Conservation (phyloP, 2,888 invertebrate species). For the Drosophila paramelanica region DNA sequence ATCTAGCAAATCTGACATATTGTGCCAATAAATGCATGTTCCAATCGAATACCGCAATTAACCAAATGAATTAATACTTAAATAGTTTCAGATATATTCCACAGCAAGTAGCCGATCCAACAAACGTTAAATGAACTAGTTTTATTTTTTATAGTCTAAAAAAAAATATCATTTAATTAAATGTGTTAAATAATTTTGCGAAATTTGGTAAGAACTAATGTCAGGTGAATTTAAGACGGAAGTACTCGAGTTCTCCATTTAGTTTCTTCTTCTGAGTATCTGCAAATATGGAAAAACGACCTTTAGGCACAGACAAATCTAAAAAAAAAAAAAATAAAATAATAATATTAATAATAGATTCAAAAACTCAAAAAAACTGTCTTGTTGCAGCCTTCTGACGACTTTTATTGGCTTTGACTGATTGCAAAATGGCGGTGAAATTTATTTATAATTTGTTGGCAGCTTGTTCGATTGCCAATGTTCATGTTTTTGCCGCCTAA, state of each 20-base stretch:
- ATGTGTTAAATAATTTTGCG: slow-evolving; percentile 39
- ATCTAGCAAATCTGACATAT: slow-evolving; percentile 5
- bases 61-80: slow-evolving; percentile 10
- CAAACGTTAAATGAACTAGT: slow-evolving; percentile 5
- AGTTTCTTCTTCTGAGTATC: slow-evolving; percentile 6
- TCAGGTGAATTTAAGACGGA: slow-evolving; percentile 42
- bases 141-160: not conserved
- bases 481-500: slow-evolving; percentile 36
- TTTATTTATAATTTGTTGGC: slow-evolving; percentile 47
- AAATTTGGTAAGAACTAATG: slow-evolving; percentile 29
- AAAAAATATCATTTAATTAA: slow-evolving; percentile 6
- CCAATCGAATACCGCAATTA: slow-evolving; percentile 8
- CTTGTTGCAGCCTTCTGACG: slow-evolving; percentile 34
- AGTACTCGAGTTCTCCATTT: slow-evolving; percentile 26
- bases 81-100: slow-evolving; percentile 26
- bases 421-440: slow-evolving; percentile 58
- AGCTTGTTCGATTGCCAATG: slow-evolving; percentile 31
- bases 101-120: slow-evolving; percentile 32
- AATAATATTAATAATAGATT: slow-evolving; percentile 5
- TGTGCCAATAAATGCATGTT: not conserved
- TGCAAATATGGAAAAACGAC: slow-evolving; percentile 22
- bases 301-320: slow-evolving; percentile 15
- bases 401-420: slow-evolving; percentile 59
- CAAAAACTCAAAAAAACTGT: slow-evolving; percentile 22
- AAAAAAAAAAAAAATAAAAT: slow-evolving; percentile 9